Base-by-base conservation (phyloP, 2,888 invertebrate species). In the Lasius platythorax region DNA sequence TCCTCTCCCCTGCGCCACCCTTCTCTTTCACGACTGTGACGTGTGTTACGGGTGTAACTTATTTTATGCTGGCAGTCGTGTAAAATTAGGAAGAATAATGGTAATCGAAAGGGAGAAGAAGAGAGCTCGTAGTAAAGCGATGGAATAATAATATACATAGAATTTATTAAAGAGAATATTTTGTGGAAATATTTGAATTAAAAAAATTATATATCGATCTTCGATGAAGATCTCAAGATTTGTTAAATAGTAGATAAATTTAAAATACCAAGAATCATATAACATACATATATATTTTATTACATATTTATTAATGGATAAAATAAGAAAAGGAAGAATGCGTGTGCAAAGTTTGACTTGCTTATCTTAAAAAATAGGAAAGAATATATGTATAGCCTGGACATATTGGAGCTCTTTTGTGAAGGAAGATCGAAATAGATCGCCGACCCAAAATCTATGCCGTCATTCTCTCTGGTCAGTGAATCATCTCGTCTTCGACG, bases 401-500 rank as follows among this genome's bases (percentile, higher is more conserved):
- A 37, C n/a, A 66, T 53, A 53, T 68, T 43, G 66, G 30, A 70
- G 64, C 68, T 83, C 64, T 79, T 86, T 86, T 81, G 79, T 82
- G 86, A 85, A 84, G 87, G 90, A 90, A 91, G 89, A 89, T 87
- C 86, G 88, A 93, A 93, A 93, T 93, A 93, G 93, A 93, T 91
- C 85, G 88, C 63, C 90, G 89, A 89, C 90, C 91, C 89, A 91
- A 91, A 87, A 92, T 92, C 91, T 90, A 85, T 82, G 88, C 87
- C 89, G 87, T 85, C 88, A 86, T 87, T 79, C 23, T 23, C 23
- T 23, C 89, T 72, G 88, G 83, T 87, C 92, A 89, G 91, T 93
- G 93, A 93, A 93, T 93, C 92, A 92, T 89, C 90, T 90, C 90
- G 93, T 93, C 93, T 93, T 93, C 92, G 92, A 93, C 91, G 93